Conservation (phyloP, 2,113 vertebrate genomes). For the Numida meleagris region DNA sequence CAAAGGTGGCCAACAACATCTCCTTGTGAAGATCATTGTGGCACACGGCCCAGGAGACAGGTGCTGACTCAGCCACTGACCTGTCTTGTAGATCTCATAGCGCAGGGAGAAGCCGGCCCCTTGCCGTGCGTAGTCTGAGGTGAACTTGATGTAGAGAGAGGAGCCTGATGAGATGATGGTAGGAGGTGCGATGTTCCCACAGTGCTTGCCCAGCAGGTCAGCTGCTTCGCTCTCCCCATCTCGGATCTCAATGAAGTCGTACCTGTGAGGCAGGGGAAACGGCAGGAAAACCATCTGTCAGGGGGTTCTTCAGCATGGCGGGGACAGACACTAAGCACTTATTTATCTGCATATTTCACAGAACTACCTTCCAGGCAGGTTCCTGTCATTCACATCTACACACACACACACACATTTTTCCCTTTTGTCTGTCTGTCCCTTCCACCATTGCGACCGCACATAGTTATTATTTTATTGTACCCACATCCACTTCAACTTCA, state of each 20-base stretch:
- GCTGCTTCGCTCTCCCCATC: conserved; percentile 90
- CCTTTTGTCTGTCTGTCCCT: neutral
- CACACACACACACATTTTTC: neutral
- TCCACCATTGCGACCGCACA: neutral
- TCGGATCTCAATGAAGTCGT: conserved; percentile 96
- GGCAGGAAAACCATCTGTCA: neutral
- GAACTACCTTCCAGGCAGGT: neutral
- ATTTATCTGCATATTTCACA: neutral
- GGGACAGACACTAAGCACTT: neutral
- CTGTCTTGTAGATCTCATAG: conserved; percentile 98
- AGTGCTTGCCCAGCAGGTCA: conserved; percentile 95
- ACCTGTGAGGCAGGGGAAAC: conserved; percentile 79
- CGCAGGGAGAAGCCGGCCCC: conserved; percentile 97
- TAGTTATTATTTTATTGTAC: neutral
- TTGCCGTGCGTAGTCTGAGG: conserved; percentile 96
- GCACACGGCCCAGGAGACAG: neutral
- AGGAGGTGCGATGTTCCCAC: conserved; percentile 95
- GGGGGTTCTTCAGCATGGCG: neutral
- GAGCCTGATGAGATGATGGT: conserved; percentile 96
- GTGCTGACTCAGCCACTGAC: conserved; percentile 72
- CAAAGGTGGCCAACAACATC: neutral
- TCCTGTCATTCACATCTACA: neutral
- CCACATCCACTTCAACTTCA: neutral
- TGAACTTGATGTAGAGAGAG: conserved; percentile 93
- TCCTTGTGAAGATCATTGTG: neutral